Conservation (phyloP, 2,113 vertebrate species). For the Leptobrachium ailaonicum region DNA sequence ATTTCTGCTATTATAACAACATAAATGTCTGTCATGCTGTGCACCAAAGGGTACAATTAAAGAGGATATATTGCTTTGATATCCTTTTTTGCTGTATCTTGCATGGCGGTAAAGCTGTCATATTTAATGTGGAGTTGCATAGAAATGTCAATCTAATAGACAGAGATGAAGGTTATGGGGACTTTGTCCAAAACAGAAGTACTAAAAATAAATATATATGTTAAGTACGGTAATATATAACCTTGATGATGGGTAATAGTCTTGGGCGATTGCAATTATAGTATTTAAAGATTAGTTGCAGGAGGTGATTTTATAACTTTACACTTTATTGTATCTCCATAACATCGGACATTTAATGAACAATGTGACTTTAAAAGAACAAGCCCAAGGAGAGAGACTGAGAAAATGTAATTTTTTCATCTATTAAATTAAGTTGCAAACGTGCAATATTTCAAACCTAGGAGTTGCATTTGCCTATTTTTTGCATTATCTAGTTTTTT, state of each 20-base stretch:
- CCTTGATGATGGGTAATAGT: not conserved
- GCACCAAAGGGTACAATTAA: constrained; percentile 10
- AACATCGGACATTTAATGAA: not conserved
- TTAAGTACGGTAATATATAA: not conserved
- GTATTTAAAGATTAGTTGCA: not conserved
- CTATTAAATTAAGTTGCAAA: too few species aligned
- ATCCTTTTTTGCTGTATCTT: not conserved
- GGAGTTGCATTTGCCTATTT: too few species aligned
- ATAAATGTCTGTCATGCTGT: constrained; percentile 3
- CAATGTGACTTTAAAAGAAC: not conserved
- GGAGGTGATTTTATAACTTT: not conserved
- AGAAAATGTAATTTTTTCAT: too few species aligned
- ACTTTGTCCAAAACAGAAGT: not conserved
- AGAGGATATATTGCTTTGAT: constrained; percentile 1
- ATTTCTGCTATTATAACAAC: constrained; percentile 1
- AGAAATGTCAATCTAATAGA: constrained; percentile 10
- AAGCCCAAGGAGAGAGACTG: too few species aligned
- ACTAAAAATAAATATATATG: constrained; percentile 5
- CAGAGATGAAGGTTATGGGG: not conserved
- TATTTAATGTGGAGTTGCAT: constrained; percentile 3
- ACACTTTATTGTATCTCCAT: not conserved
- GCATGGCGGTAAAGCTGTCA: constrained; percentile 9
- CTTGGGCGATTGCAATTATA: not conserved
- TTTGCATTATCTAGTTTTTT: too few species aligned
- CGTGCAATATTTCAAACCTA: too few species aligned